Evolutionary conservation across 2,797 vertebrate genomes (phyloP).

Genomic region (Enteromius argenteus): DNA sequence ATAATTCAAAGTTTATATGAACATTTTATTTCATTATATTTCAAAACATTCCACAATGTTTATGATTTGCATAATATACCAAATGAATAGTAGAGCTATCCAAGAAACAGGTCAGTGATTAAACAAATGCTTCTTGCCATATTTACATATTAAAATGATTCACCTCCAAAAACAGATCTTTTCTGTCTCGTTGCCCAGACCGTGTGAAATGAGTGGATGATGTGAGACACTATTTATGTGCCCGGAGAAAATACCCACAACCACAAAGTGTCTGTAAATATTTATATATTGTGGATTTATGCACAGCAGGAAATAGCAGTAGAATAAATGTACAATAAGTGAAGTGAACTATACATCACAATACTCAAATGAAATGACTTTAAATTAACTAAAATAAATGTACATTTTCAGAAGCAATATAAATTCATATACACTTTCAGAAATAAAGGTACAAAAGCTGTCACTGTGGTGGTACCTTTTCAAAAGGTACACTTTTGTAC

Average conservation of each 20-base stretch:
- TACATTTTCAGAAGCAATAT: neutral
- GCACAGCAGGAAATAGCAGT: neutral
- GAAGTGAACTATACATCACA: conserved; percentile 4
- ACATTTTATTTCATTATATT: neutral
- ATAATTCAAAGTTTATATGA: conserved; percentile 11
- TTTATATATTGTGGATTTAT: conserved; percentile 9
- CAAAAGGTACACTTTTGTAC: too few species aligned
- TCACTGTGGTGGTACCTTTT: too few species aligned
- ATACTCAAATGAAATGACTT: neutral
- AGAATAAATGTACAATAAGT: neutral
- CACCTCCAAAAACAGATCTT: conserved; percentile 4
- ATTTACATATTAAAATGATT: conserved; percentile 30
- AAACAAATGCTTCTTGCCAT: conserved; percentile 25
- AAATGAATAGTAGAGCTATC: neutral
- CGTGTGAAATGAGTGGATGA: neutral
- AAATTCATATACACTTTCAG: neutral
- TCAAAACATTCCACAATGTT: conserved; percentile 14
- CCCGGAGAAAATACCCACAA: neutral
- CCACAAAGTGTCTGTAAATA: neutral
- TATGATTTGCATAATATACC: conserved; percentile 11
- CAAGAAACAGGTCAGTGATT: conserved; percentile 11
- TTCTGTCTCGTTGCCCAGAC: conserved; percentile 3
- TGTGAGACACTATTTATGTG: conserved; percentile 23
- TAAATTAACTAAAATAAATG: neutral
- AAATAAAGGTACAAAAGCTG: too few species aligned